Evolutionary conservation across 2,113 vertebrate genomes (phyloP).

Genomic region (Poeciliopsis occidentalis): DNA sequence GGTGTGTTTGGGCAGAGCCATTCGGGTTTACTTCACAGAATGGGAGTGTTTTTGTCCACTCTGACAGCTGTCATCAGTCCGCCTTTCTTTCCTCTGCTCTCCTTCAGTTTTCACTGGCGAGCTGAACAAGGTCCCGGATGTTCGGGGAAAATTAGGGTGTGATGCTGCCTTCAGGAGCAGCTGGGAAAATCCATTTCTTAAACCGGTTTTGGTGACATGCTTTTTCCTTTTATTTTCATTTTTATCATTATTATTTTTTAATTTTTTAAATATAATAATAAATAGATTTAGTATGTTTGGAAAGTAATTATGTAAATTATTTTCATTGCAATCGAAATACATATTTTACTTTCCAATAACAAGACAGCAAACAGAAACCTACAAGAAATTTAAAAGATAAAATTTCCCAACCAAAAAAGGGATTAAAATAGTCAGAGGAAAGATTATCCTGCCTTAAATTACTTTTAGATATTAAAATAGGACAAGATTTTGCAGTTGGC

Average conservation of each 20-base stretch:
- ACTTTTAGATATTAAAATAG: not conserved
- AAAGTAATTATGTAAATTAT: not conserved
- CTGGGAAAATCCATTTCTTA: not conserved
- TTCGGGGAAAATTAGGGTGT: constrained; percentile 61
- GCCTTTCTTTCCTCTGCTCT: constrained; percentile 52
- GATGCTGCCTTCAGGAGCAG: constrained; percentile 58
- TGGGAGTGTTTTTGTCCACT: constrained; percentile 62
- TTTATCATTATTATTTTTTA: too few relatives aligned
- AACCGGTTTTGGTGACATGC: not conserved
- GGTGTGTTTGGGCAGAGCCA: constrained; percentile 47
- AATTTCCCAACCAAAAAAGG: too few relatives aligned
- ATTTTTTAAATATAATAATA: too few relatives aligned
- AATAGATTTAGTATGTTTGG: too few relatives aligned
- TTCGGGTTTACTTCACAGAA: constrained; percentile 41
- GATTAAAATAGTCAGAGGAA: not conserved
- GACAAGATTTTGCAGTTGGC: not conserved
- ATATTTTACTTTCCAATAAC: not conserved
- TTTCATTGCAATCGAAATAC: not conserved
- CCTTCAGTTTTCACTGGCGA: constrained; percentile 56
- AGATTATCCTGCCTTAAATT: not conserved
- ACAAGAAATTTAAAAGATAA: not conserved
- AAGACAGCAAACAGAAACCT: not conserved
- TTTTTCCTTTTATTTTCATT: not conserved
- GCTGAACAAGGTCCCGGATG: constrained; percentile 67
- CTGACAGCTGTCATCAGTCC: constrained; percentile 79